These are phyloP conservation scores for Oxycera nigricornis DNA, from an alignment of 2,888 invertebrate genomes.

Conservation along the genomic window DNA sequence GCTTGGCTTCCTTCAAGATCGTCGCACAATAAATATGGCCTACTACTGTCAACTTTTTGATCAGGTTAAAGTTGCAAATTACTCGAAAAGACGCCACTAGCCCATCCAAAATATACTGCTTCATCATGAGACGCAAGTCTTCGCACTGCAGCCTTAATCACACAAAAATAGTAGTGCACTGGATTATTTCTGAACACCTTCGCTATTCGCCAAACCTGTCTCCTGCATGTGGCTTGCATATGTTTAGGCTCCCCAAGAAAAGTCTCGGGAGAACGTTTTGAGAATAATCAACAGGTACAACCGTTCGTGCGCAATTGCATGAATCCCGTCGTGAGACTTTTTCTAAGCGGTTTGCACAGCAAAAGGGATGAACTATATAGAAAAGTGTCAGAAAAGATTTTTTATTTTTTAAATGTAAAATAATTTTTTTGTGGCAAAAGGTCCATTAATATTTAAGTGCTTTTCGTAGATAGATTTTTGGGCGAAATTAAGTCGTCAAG, in stretches of 20 bases:
- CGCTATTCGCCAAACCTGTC: not conserved
- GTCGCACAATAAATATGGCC: too few species aligned
- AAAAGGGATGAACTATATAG: too few species aligned
- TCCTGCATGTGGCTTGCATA: not conserved
- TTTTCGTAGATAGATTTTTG: too few species aligned
- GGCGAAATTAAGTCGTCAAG: too few species aligned
- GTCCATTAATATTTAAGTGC: too few species aligned
- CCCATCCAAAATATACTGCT: not conserved
- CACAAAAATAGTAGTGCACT: not conserved
- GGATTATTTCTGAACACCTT: too few species aligned
- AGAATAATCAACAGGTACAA: not conserved
- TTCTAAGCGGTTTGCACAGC: too few species aligned
- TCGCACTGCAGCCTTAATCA: not conserved
- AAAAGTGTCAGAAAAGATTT: not conserved
- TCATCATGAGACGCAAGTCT: not conserved
- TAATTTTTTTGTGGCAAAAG: not conserved
- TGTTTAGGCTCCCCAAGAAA: not conserved
- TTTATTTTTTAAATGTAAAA: not conserved
- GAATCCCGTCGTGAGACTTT: not conserved
- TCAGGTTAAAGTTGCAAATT: not conserved
- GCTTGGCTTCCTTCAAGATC: too few species aligned
- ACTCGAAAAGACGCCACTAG: not conserved
- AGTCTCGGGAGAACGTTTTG: too few species aligned
- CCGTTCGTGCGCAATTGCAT: not conserved
- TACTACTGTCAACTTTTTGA: too few species aligned